These are phyloP conservation scores for Solen grandis DNA, from an alignment of 1,140 invertebrate genomes.

Conservation along the genomic window DNA sequence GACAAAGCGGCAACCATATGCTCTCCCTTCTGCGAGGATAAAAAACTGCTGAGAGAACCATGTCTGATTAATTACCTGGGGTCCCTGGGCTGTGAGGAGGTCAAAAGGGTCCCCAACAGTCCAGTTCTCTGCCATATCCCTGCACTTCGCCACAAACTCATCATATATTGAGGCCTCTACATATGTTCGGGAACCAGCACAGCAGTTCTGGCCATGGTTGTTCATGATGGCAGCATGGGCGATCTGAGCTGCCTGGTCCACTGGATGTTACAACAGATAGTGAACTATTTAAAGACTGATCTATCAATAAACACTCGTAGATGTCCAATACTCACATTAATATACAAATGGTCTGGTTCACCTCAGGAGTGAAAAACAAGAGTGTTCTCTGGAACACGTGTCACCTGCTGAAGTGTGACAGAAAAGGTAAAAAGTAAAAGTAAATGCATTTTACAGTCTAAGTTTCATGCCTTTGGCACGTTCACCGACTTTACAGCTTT, in stretches of 20 bases:
- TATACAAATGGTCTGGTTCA: too few species aligned
- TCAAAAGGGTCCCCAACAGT: conserved; percentile 91
- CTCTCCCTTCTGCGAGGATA: not conserved
- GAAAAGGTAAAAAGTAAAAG: too few species aligned
- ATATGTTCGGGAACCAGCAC: conserved; percentile 74
- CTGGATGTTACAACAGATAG: conserved; percentile 79
- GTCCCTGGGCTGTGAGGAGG: conserved; percentile 87
- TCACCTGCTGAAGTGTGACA: too few species aligned
- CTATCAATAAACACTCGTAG: too few species aligned
- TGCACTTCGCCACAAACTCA: conserved; percentile 76
- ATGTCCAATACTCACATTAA: too few species aligned
- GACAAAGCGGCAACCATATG: too few species aligned
- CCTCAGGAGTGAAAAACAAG: too few species aligned
- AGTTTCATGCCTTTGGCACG: too few species aligned
- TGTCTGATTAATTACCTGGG: conserved; percentile 87
- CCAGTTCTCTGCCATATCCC: conserved; percentile 85
- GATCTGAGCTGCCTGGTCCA: conserved; percentile 89
- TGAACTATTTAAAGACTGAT: not conserved
- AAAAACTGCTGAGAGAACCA: too few species aligned
- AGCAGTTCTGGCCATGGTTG: conserved; percentile 84
- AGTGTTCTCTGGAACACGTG: too few species aligned
- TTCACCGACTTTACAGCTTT: too few species aligned
- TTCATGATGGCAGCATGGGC: conserved; percentile 89
- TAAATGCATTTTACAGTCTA: too few species aligned
- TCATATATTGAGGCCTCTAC: conserved; percentile 78